phyloP scores from a whole-genome alignment of 2,888 invertebrate genomes.

The Diadromus collaris region DNA sequence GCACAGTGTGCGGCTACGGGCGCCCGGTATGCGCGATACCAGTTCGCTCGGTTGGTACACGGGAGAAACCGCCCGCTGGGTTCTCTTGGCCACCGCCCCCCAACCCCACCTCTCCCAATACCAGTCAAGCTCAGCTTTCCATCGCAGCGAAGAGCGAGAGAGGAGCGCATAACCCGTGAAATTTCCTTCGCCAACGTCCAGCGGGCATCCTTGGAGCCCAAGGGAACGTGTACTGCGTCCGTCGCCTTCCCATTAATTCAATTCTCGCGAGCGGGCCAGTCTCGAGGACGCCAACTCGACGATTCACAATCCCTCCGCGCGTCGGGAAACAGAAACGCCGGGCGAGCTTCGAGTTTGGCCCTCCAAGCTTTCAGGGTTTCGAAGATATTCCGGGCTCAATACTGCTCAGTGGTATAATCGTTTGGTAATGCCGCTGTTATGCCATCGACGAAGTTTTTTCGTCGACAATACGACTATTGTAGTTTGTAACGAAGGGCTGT shows the following conservation, averaged over 20 bases:
- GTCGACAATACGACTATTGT: constrained; percentile 1
- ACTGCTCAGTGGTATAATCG: not conserved
- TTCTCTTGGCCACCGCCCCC: not conserved
- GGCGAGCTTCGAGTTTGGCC: not conserved
- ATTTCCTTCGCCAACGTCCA: constrained; percentile 43
- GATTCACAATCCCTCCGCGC: constrained; percentile 31
- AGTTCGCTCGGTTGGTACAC: not conserved
- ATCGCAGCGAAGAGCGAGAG: constrained; percentile 26
- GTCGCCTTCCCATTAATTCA: constrained; percentile 37
- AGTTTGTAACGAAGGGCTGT: constrained; percentile 10
- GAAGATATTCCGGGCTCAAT: constrained; percentile 17
- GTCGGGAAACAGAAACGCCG: constrained; percentile 12
- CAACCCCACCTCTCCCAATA: not conserved
- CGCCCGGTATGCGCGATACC: constrained; percentile 6
- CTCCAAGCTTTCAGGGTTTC: constrained; percentile 27
- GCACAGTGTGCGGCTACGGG: not conserved
- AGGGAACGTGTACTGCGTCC: constrained; percentile 17
- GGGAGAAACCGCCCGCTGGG: not conserved
- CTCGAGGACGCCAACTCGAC: constrained; percentile 38
- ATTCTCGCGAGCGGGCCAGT: constrained; percentile 33
- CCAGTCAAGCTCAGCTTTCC: constrained; percentile 44
- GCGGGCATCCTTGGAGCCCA: constrained; percentile 7
- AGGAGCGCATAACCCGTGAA: constrained; percentile 50
- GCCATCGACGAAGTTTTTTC: not conserved
- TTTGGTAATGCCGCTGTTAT: constrained; percentile 3